phyloP scores from a whole-genome alignment of 2,797 vertebrate genomes.

The Lemur catta region DNA sequence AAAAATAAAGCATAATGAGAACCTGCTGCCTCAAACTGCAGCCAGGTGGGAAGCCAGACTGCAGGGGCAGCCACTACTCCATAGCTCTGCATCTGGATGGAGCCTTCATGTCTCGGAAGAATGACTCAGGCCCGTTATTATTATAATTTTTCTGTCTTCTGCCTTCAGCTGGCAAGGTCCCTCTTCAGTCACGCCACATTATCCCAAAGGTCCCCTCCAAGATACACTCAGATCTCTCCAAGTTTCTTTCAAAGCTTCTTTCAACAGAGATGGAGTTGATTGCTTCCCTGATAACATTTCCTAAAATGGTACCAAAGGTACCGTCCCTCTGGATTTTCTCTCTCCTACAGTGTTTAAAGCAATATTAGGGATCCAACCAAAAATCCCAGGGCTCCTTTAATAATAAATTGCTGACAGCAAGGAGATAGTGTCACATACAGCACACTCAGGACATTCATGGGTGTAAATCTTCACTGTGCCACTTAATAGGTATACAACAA shows the following conservation, averaged over 20 bases:
- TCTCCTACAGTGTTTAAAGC: background rate
- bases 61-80: background rate
- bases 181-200: background rate
- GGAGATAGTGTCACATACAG: background rate
- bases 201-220: background rate
- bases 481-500: background rate
- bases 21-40: background rate
- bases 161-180: background rate
- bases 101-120: background rate
- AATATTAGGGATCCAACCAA: background rate
- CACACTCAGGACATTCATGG: rapidly evolving
- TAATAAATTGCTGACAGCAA: background rate
- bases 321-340: background rate
- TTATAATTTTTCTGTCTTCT: background rate
- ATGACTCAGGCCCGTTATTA: background rate
- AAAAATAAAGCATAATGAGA: slow-evolving; percentile 52
- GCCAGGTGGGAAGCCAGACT: background rate
- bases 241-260: background rate
- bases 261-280: background rate
- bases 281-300: background rate
- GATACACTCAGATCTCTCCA: background rate
- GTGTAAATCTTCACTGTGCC: background rate
- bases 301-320: background rate
- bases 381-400: background rate
- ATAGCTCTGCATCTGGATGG: background rate